These are phyloP conservation scores for Lacerta bilineata DNA, from an alignment of 2,797 vertebrate species.

Conservation along the genomic window DNA sequence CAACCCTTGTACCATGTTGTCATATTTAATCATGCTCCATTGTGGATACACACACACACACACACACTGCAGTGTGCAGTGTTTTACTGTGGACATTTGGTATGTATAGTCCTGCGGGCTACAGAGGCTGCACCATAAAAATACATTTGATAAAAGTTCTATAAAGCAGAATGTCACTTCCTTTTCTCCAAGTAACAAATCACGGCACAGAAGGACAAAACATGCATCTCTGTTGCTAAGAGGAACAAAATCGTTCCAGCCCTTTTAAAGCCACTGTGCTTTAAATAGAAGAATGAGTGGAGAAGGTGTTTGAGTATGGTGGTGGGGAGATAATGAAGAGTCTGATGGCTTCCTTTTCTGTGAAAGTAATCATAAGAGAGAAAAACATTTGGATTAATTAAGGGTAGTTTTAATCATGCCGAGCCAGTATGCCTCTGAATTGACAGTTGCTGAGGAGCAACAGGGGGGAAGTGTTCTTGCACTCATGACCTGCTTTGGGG, in stretches of 20 bases:
- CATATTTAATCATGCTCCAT: conserved; percentile 13
- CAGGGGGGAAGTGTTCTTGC: neutral
- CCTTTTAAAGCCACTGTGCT: conserved; percentile 35
- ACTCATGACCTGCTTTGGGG: neutral
- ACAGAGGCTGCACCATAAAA: conserved; percentile 26
- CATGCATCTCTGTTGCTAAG: conserved; percentile 28
- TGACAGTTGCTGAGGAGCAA: neutral
- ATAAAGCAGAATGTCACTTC: conserved; percentile 36
- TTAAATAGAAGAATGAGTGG: conserved; percentile 12
- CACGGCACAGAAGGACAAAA: conserved; percentile 23
- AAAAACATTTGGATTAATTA: conserved; percentile 4
- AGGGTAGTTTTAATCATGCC: neutral
- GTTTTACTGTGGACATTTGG: conserved; percentile 27
- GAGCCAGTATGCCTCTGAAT: neutral
- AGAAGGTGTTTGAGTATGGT: neutral
- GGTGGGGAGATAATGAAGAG: neutral
- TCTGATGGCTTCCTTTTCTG: conserved; percentile 27
- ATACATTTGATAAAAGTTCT: conserved; percentile 25
- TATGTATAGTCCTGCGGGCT: neutral
- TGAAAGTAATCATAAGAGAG: neutral
- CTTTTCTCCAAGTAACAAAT: conserved; percentile 38
- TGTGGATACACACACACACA: neutral
- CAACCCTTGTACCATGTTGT: neutral
- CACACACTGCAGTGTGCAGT: neutral
- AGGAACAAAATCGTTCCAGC: conserved; percentile 25